Conservation (phyloP, 2,888 invertebrate species). For the Bugula neritina region DNA sequence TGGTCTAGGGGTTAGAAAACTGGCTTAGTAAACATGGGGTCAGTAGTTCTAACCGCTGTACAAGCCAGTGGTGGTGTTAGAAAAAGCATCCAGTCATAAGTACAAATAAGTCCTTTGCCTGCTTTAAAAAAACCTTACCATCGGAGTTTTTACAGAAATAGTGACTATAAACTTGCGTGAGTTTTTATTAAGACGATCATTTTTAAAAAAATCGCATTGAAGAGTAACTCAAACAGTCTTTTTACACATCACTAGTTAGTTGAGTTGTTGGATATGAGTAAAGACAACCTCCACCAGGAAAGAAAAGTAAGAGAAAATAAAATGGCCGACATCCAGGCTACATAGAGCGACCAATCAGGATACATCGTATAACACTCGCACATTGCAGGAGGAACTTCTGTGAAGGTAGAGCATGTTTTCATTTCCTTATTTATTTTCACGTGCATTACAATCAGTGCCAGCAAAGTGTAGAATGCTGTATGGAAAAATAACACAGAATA, state of each 20-base stretch:
- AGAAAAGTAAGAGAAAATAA: not conserved
- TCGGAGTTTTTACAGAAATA: too few species aligned
- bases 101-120: too few species aligned
- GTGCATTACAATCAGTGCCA: not conserved
- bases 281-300: not conserved
- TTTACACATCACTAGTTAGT: not conserved
- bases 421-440: not conserved
- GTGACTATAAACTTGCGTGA: too few species aligned
- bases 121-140: too few species aligned
- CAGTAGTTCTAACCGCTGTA: too few species aligned
- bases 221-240: too few species aligned
- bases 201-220: too few species aligned
- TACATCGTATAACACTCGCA: not conserved
- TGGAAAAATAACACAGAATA: not conserved
- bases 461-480: constrained; percentile 3
- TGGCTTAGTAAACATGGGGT: too few species aligned
- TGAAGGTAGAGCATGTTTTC: not conserved
- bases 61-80: too few species aligned
- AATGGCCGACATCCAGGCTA: not conserved
- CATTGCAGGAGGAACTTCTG: not conserved
- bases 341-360: not conserved
- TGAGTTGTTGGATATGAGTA: not conserved
- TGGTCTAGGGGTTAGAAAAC: too few species aligned
- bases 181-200: too few species aligned
- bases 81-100: too few species aligned